Evolutionary conservation across 2,888 invertebrate species (phyloP), one percentile per base, ranked within the genome.

Genomic region (Phorcus lineatus): DNA sequence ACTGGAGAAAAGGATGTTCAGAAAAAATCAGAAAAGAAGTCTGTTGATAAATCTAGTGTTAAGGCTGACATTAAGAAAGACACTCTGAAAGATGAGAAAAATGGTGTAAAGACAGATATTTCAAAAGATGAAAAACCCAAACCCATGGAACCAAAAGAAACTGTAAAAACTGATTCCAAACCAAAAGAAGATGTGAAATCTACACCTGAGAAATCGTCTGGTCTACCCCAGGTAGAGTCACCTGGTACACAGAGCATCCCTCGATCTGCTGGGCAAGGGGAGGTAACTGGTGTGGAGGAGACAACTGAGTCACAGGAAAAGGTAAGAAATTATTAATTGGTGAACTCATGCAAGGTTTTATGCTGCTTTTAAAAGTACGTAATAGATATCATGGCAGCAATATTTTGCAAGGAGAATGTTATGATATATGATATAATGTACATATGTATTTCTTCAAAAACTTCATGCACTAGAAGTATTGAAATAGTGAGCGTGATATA

Each of bases 51-150:
- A 28, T 19, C 47, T 28, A 17, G 40, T 31, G 47, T 19, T n/a
- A 70, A 40, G 40, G n/a, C 75, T 17, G 16, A 54, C 19, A 24
- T n/a, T n/a, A 57, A 81, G 19, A 76, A 76, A 67, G 76, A 77
- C 19, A 54, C 28, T 52, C 57, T 16, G 17, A 53, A 55, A 2
- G 57, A 78, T 57, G 66, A 81, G 19, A 80, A 81, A 66, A 80
- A 78, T 75, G 54, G 52, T 66, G 75, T 74, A 22, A 78, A 78
- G 47, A 78, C 54, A 66, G 53, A 77, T 31, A 76, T 79, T n/a
- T 67, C 70, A 80, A 62, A 53, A 36, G 75, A 52, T 24, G 74
- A 77, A 76, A 79, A 40, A 17, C 16, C 31, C 11, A 31, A 77
- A 74, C 19, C 57, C 52, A 53, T 74, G 16, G 47, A 57, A 74